Base-by-base conservation (phyloP, 2,888 invertebrate species). In the Ectobius pallidus region DNA sequence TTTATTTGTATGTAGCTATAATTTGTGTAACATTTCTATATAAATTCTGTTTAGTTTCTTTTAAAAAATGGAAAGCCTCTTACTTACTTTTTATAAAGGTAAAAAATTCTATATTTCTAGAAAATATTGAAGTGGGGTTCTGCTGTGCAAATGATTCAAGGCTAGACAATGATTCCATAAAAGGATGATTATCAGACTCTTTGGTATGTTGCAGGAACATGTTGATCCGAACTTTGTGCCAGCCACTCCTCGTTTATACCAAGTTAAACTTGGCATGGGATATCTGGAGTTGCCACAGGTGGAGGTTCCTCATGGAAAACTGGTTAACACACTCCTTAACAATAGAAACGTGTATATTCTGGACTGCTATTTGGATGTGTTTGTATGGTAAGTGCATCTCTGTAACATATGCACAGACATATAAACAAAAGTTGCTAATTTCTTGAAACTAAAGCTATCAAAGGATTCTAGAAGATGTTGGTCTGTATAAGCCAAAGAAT, bases 211-310 rank as follows among this genome's bases (percentile, higher is more conserved):
- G 27, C 58, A 91, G 91, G 92, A 93, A 82, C 92, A 93, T 80
- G 92, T 94, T 0, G 85, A 89, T 58, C 86, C 86, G 0, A 85
- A 90, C 70, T 92, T 91, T 81, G 79, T 84, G 11, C 91, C 92
- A 77, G 83, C 87, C 0, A 81, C 87, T 16, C 92, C 97, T 0
- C 89, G 94, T 4, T 84, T 99, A 70, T 99, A 98, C 85, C 93
- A 96, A 85, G 96, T 99, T 70, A 94, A 96, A 79, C 88, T 99
- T 16, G 99, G 99, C 62, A 98, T 97, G 95, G 99, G 99, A 0
- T 99, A 98, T 83, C 85, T 99, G 78, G 99, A 99, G 84, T 86
- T 99, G 78, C 99, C 99, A 2, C 99, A 99, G 86, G 94, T 92
- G 3, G 91, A 92, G 81, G 86, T 91, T 46, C 89, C 93, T 0